These are phyloP conservation scores for Operophtera brumata DNA, from an alignment of 2,888 invertebrate genomes.

Conservation along the genomic window DNA sequence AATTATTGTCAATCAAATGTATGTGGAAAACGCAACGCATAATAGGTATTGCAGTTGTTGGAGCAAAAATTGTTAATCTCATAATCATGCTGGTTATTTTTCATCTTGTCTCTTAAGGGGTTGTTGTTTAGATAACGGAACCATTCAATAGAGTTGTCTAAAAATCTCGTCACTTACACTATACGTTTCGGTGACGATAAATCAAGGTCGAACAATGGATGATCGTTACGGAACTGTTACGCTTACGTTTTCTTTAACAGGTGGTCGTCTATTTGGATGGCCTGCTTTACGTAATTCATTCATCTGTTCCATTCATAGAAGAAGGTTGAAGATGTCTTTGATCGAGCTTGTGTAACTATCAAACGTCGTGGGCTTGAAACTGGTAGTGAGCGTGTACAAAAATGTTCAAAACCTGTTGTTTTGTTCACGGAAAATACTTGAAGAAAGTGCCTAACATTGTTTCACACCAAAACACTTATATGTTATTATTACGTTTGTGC, in stretches of 20 bases:
- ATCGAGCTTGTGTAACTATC: neutral
- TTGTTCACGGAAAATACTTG: too few species aligned
- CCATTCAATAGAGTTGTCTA: neutral
- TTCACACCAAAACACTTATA: too few species aligned
- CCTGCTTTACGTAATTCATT: conserved; percentile 32
- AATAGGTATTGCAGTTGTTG: too few species aligned
- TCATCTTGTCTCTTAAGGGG: too few species aligned
- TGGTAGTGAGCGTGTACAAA: neutral
- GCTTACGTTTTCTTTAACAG: conserved; percentile 36
- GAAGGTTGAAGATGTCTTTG: conserved; percentile 13
- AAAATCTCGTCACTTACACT: conserved; percentile 28
- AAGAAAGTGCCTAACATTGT: too few species aligned
- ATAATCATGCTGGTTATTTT: too few species aligned
- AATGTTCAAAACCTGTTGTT: too few species aligned
- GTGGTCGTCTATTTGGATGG: conserved; percentile 30
- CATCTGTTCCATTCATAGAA: conserved; percentile 25
- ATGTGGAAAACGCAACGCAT: too few species aligned
- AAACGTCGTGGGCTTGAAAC: neutral
- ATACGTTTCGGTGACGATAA: conserved; percentile 39
- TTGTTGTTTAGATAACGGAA: too few species aligned
- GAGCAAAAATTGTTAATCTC: too few species aligned
- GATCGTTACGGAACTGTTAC: conserved; percentile 46
- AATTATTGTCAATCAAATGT: too few species aligned
- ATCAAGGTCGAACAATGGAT: conserved; percentile 55
- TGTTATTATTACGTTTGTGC: too few species aligned